These are phyloP conservation scores for Triops longicaudatus DNA, from an alignment of 1,140 invertebrate species.

Conservation along the genomic window DNA sequence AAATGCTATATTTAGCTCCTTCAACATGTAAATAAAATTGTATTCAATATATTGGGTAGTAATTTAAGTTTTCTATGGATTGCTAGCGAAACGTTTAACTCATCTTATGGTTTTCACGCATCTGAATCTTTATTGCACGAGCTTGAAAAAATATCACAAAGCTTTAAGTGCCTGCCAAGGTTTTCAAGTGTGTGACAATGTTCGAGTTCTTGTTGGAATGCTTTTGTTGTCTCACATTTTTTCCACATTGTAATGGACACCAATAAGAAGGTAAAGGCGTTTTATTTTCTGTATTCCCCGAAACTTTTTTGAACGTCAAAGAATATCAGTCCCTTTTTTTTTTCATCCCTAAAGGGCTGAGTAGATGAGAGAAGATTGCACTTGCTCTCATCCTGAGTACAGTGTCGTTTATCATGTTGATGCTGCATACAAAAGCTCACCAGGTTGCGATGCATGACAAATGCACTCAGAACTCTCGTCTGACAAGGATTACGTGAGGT, in stretches of 20 bases:
- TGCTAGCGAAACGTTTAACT: no score
- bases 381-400: neutral
- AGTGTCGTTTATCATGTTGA: constrained; percentile 15
- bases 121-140: no score
- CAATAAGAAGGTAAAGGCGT: neutral
- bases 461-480: constrained; percentile 11
- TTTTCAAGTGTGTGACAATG: no score
- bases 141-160: no score
- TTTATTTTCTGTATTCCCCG: neutral
- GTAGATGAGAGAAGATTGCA: constrained; percentile 8
- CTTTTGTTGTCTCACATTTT: no score
- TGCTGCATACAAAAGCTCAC: constrained; percentile 11
- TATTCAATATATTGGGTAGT: no score
- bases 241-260: no score
- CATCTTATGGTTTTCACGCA: no score
- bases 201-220: no score
- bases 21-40: no score
- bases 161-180: no score
- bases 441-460: constrained; percentile 14
- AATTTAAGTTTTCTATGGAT: no score
- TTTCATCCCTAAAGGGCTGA: neutral
- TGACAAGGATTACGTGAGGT: neutral
- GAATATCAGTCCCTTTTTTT: neutral
- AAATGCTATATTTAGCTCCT: neutral
- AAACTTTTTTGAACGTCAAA: neutral